Base-by-base conservation (phyloP, 2,888 invertebrate genomes). In the Drosophila hamatofila region DNA sequence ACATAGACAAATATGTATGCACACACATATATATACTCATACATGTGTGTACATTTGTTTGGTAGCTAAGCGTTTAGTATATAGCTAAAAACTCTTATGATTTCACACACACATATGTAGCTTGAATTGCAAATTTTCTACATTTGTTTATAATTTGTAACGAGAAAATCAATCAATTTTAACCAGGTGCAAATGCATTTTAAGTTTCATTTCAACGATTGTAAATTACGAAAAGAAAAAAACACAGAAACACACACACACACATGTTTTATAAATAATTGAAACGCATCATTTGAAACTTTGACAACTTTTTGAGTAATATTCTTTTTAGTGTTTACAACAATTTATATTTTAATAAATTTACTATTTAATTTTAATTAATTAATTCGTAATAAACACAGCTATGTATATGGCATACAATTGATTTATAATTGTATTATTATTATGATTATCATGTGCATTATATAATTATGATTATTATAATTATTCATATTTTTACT, bases 81-180 rank as follows among this genome's bases (percentile, higher is more conserved):
- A 25, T 72, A 75, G 70, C 59, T 33, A 30, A 44, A 44, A 39
- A 44, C 39, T 41, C 35, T 42, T 12, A 54, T 23, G 21, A 21
- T 23, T 23, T 44, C 55, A 35, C 25, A 59, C 39, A 33, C 35
- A 46, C 51, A 71, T 18, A 57, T 71, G 71, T 79, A 75, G 80
- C 62, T 68, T 67, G 71, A 87, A 72, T 72, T 78, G 59, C 70
- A 71, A 71, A 77, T 74, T 81, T 88, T 84, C 72, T 78, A 81
- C 77, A 78, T 73, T 80, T 73, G 61, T 61, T 60, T 54, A 14
- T 68, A 60, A 46, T 58, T 67, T 59, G 39, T 54, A 27, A 21
- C 27, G 7, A 44, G 44, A 16, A 44, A 44, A 16, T 51, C 35
- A 44, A 16, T 51, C 35, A 21, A 57, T 44, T 25, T 60, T 30